Percentiles rank a stretch among this genome's conserved stretches.
phyloP scores from a whole-genome alignment of 1,140 invertebrate species.

The Rhopalosiphum padi region DNA sequence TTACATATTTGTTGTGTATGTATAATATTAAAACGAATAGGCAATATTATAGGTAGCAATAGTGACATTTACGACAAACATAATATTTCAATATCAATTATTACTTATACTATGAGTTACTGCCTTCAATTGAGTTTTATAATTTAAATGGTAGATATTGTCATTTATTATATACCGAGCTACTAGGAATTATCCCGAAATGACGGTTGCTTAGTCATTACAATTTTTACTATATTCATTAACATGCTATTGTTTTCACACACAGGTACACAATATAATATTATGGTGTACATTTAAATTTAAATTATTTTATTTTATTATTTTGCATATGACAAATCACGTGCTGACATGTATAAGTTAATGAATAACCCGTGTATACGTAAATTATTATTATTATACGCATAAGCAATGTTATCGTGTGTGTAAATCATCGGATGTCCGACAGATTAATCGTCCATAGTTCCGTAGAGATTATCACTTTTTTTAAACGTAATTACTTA shows the following conservation, averaged over 20 bases:
- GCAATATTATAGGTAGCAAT: background rate
- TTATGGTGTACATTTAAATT: background rate
- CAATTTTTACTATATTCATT: slow-evolving; percentile 10
- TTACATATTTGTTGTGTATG: background rate
- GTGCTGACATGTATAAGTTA: background rate
- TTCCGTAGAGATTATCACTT: background rate
- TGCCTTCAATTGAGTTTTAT: background rate
- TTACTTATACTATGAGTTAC: background rate
- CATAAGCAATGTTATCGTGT: background rate
- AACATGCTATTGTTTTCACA: background rate
- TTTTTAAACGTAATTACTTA: background rate
- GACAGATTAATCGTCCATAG: background rate
- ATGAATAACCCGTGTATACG: background rate
- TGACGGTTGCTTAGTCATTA: background rate
- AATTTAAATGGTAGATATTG: background rate
- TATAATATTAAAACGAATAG: background rate
- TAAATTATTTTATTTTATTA: background rate
- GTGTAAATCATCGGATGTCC: background rate
- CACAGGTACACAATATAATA: background rate
- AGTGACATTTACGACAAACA: background rate
- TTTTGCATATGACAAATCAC: background rate
- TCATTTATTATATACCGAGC: background rate
- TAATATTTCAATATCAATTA: slow-evolving; percentile 1
- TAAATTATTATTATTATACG: background rate
- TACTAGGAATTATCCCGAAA: background rate